Percentiles rank a stretch among this genome's conserved stretches.
phyloP scores from a whole-genome alignment of 2,888 invertebrate species.

The Oscheius sp. region DNA sequence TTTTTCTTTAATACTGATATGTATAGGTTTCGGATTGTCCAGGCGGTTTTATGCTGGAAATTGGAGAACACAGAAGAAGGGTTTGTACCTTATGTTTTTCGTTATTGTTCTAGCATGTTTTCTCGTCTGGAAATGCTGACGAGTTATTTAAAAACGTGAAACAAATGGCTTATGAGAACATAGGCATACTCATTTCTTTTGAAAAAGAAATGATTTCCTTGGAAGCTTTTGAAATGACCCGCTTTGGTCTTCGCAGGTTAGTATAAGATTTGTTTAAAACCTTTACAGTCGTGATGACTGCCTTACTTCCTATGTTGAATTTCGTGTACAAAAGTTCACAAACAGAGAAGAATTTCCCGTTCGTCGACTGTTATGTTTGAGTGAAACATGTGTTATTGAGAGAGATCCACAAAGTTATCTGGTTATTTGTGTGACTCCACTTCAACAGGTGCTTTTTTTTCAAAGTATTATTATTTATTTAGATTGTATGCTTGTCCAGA shows the following conservation, averaged over 20 bases:
- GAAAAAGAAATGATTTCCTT: constrained; percentile 83
- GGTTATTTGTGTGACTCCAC: constrained; percentile 81
- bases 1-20: neutral
- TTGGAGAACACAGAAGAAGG: constrained; percentile 88
- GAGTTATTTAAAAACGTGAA: constrained; percentile 86
- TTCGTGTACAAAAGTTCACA: constrained; percentile 90
- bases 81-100: constrained; percentile 63
- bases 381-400: constrained; percentile 91
- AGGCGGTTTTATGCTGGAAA: constrained; percentile 90
- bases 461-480: constrained; percentile 66
- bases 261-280: neutral
- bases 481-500: constrained; percentile 89
- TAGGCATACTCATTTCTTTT: constrained; percentile 85
- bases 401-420: constrained; percentile 96
- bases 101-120: constrained; percentile 52
- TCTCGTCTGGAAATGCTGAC: constrained; percentile 85
- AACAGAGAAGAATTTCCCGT: constrained; percentile 80
- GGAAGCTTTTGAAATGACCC: constrained; percentile 85
- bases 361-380: constrained; percentile 88
- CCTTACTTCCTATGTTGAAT: constrained; percentile 94
- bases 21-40: constrained; percentile 84
- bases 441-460: constrained; percentile 73
- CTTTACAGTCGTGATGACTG: constrained; percentile 85
- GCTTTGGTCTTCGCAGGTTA: constrained; percentile 90
- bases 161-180: constrained; percentile 82